phyloP scores from a whole-genome alignment of 2,888 invertebrate genomes.

The Volucella inanis region DNA sequence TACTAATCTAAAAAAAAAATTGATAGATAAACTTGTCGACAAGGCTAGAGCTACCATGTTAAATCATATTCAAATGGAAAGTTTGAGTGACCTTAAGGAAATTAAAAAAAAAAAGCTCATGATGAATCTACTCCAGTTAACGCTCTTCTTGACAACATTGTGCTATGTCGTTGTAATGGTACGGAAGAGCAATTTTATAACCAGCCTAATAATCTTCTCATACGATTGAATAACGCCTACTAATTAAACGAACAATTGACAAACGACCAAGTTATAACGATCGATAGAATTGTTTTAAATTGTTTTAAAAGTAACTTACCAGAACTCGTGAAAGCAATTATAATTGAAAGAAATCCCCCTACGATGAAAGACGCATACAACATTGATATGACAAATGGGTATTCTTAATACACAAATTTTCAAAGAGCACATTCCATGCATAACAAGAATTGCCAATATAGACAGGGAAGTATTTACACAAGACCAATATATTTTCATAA shows the following conservation, averaged over 20 bases:
- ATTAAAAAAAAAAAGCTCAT: background rate
- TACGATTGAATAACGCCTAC: slow-evolving; percentile 24
- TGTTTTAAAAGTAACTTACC: slow-evolving; percentile 19
- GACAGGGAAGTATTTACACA: too few relatives aligned
- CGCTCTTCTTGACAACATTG: slow-evolving; percentile 18
- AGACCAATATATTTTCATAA: background rate
- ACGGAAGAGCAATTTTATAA: slow-evolving; percentile 14
- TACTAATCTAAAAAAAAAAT: too few relatives aligned
- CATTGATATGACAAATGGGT: too few relatives aligned
- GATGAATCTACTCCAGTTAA: slow-evolving; percentile 1
- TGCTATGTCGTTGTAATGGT: slow-evolving; percentile 2
- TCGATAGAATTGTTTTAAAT: background rate
- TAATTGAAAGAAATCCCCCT: too few relatives aligned
- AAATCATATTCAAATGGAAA: background rate
- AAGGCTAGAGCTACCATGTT: slow-evolving; percentile 4
- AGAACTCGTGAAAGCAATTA: slow-evolving; percentile 25
- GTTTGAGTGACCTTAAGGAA: background rate
- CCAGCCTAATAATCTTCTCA: slow-evolving; percentile 18
- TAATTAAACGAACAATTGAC: slow-evolving; percentile 3
- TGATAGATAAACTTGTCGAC: background rate
- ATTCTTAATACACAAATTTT: slow-evolving; percentile 40
- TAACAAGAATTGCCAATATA: slow-evolving; percentile 1
- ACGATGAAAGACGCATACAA: too few relatives aligned
- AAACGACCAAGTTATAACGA: background rate
- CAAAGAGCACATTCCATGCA: slow-evolving; percentile 75